A percentile compares a stretch with the other conserved stretches of the same genome.
phyloP scores from a whole-genome alignment of 2,113 vertebrate species.

The Neopipo cinnamomea region DNA sequence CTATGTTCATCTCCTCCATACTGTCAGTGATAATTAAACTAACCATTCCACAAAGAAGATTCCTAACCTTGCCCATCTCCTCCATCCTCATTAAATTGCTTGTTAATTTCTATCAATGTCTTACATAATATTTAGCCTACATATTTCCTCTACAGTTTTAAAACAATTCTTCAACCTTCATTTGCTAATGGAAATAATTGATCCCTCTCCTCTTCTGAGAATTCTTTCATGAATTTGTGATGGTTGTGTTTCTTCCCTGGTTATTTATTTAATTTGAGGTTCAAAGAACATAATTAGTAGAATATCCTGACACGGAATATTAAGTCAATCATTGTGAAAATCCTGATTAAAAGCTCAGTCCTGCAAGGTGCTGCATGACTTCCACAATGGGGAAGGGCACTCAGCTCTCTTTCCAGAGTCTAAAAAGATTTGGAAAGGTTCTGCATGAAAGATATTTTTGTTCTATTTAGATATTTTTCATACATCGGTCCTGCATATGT shows the following conservation, averaged over 20 bases:
- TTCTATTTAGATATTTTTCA: neutral
- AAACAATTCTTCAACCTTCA: neutral
- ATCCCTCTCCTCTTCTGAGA: neutral
- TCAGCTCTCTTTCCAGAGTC: neutral
- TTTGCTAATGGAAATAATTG: constrained; percentile 37
- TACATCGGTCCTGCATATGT: fast-evolving
- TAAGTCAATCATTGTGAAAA: neutral
- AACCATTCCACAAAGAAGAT: neutral
- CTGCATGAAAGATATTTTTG: neutral
- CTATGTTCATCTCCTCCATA: neutral
- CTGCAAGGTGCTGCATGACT: neutral
- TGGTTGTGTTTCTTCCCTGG: neutral
- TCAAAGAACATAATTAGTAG: neutral
- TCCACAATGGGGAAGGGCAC: neutral
- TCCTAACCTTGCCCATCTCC: neutral
- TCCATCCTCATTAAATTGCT: neutral
- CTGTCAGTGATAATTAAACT: neutral
- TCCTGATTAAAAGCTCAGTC: neutral
- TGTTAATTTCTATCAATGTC: constrained; percentile 4
- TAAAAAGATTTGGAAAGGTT: neutral
- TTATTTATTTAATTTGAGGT: constrained; percentile 23
- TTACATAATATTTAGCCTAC: neutral
- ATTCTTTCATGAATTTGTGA: neutral
- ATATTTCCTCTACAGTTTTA: neutral
- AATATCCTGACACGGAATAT: neutral